Percentiles rank a stretch among this genome's conserved stretches.
phyloP scores from a whole-genome alignment of 2,797 vertebrate species.

The Hoplostethus atlanticus region DNA sequence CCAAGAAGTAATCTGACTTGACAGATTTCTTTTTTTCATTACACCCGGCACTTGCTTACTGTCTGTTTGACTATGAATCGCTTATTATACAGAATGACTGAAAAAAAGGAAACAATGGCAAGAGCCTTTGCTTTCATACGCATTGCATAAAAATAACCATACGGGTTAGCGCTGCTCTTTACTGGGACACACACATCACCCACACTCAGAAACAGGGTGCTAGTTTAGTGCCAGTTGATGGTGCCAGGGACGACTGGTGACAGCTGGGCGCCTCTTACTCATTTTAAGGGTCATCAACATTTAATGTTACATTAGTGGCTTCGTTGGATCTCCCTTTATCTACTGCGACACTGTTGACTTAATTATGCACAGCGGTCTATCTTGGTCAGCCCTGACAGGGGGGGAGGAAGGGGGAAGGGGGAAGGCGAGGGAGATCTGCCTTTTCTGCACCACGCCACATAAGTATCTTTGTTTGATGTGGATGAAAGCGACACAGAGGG shows the following conservation, averaged over 20 bases:
- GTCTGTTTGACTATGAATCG: constrained; percentile 4
- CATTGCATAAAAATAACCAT: not conserved
- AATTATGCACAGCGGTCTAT: constrained; percentile 74
- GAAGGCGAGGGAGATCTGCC: constrained; percentile 25
- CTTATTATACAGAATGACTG: constrained; percentile 20
- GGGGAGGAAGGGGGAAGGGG: constrained; percentile 16
- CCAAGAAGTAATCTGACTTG: constrained; percentile 38
- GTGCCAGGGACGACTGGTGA: constrained; percentile 74
- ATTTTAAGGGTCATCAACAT: constrained; percentile 82
- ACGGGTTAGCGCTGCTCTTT: constrained; percentile 7
- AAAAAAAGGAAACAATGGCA: constrained; percentile 7
- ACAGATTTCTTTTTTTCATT: constrained; percentile 26
- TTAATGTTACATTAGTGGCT: constrained; percentile 80
- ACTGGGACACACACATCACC: constrained; percentile 49
- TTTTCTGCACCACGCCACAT: constrained; percentile 30
- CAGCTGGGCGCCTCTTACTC: constrained; percentile 76
- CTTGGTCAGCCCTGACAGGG: constrained; percentile 55
- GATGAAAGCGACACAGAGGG: constrained; percentile 65
- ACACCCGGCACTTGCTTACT: constrained; percentile 5
- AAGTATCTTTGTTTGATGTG: constrained; percentile 62
- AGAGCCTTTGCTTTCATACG: not conserved
- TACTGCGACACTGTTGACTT: constrained; percentile 77
- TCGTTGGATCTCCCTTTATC: constrained; percentile 74
- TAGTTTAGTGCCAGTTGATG: constrained; percentile 63
- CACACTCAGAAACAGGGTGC: constrained; percentile 42